Base-by-base conservation (phyloP, 2,113 vertebrate species). In the Cyrtonyx montezumae region DNA sequence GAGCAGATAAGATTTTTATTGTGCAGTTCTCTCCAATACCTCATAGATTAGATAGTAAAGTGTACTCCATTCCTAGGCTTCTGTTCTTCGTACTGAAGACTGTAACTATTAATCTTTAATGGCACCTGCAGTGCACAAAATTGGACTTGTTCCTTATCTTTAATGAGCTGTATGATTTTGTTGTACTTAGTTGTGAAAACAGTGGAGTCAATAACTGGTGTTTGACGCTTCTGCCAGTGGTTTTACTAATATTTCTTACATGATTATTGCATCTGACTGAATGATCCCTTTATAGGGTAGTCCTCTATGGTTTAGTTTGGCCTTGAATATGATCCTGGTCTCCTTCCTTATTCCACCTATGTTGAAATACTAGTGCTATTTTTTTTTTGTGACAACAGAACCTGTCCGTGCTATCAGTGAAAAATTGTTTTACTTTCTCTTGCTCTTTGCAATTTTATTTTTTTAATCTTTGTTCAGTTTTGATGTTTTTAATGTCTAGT, bases 1-100 rank as follows among this genome's bases (percentile, higher is more conserved):
- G 78, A 84, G 34, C 34, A 88, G 90, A 90, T 96, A 90, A 94
- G 85, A 74, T 77, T 75, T 75, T 95, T 92, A 95, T 94, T 63
- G 23, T 58, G n/a, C 9, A 23, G 25, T 84, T 94, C 92, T 88
- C 87, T 82, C 63, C 8, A 9, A 48, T 87, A 78, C 89, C 40
- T 42, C 76, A 6, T 48, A 95, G 92, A 96, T 96, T 82, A 95
- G 93, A 79, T 84, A 94, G 22, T 74, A 45, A 88, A 83, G 17
- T 79, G 48, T 79, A 43, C 23, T 93, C 32, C 53, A 79, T 92
- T 88, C 70, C 70, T 8, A 22, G 45, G 48, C 63, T 92, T 84
- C 48, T 69, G 71, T 94, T 55, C 76, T 94, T 94, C 79, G 59
- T 87, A 91, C 76, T 82, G 49, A 91, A 82, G 71, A 40, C 21